Conservation (phyloP, 2,113 vertebrate genomes). For the Tichodroma muraria region DNA sequence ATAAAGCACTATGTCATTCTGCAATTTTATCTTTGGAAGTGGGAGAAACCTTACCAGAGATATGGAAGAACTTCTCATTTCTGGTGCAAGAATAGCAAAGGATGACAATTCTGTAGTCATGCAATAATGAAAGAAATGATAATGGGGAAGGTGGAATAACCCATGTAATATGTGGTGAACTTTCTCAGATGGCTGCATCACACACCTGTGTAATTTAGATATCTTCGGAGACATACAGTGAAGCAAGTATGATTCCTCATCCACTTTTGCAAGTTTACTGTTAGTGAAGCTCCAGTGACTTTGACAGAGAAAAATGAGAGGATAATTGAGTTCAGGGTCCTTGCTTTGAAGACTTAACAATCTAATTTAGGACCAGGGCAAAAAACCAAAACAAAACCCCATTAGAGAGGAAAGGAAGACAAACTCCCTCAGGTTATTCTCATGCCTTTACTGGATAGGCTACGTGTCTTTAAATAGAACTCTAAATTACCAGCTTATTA, state of each 20-base stretch:
- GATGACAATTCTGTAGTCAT: not conserved
- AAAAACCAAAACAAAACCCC: slow-evolving; percentile 32
- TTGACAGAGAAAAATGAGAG: slow-evolving; percentile 17
- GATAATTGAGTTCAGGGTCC: slow-evolving; percentile 42
- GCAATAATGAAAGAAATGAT: not conserved
- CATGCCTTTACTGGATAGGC: not conserved
- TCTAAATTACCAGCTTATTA: slow-evolving; percentile 2
- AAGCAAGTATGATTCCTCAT: not conserved
- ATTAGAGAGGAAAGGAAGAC: slow-evolving; percentile 20
- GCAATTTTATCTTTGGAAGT: not conserved
- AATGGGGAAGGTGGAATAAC: not conserved
- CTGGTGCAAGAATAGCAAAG: not conserved
- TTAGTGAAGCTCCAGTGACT: not conserved
- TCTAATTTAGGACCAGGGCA: slow-evolving; percentile 23
- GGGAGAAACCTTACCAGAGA: not conserved
- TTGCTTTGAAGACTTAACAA: slow-evolving; percentile 35
- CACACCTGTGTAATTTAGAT: not conserved
- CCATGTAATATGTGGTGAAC: not conserved
- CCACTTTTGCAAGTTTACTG: not conserved
- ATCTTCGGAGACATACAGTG: not conserved
- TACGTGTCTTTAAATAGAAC: not conserved
- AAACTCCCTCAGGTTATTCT: slow-evolving; percentile 23
- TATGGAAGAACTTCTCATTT: not conserved
- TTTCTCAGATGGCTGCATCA: not conserved
- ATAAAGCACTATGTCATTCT: not conserved